Conservation (phyloP, 2,113 vertebrate genomes). For the Callospermophilus lateralis region DNA sequence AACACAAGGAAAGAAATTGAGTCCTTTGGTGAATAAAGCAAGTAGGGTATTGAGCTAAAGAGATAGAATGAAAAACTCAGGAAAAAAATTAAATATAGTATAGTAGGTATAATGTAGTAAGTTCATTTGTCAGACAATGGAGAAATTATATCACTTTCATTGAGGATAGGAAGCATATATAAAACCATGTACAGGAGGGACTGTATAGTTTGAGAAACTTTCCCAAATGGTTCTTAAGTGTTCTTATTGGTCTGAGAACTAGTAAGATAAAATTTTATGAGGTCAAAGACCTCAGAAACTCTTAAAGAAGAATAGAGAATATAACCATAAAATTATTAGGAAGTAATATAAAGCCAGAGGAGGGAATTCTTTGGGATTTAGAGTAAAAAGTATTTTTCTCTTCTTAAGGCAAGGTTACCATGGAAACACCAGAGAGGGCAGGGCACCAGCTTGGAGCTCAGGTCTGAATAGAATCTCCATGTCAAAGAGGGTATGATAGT, state of each 20-base stretch:
- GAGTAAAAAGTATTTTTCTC: constrained; percentile 61
- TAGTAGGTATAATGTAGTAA: not conserved
- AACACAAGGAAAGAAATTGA: not conserved
- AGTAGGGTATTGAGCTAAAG: not conserved
- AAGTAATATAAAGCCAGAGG: constrained; percentile 46
- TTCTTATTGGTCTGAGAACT: not conserved
- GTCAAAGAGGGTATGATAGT: not conserved
- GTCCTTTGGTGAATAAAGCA: not conserved
- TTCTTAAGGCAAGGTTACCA: constrained; percentile 46
- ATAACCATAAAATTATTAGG: constrained; percentile 22
- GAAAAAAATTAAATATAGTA: not conserved
- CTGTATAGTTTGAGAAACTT: constrained; percentile 25
- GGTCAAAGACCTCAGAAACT: not conserved
- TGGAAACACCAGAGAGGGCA: constrained; percentile 51
- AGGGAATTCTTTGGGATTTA: constrained; percentile 52
- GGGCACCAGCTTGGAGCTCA: not conserved
- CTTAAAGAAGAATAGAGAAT: not conserved
- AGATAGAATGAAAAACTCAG: not conserved
- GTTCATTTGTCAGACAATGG: not conserved
- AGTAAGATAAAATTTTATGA: constrained; percentile 35
- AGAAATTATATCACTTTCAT: not conserved
- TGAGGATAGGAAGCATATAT: not conserved
- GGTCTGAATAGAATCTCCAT: not conserved
- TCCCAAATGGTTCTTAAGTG: not conserved
- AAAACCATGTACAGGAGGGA: not conserved